Evolutionary conservation across 2,888 invertebrate species (phyloP).

Genomic region (Drosophila neotestacea): DNA sequence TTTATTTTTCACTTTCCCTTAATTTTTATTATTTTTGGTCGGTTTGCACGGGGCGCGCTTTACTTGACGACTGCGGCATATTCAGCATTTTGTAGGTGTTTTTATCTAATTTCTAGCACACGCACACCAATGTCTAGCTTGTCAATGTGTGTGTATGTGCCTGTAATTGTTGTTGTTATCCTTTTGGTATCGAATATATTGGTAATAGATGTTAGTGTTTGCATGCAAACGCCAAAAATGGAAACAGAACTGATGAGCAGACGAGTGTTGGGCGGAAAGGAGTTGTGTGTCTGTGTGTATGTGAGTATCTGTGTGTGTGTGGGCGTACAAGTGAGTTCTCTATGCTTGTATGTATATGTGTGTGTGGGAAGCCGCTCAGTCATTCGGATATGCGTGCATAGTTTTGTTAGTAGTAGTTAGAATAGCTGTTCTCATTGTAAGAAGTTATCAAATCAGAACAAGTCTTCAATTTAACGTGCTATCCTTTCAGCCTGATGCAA

Average conservation of each 20-base stretch:
- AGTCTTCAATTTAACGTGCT: conserved; percentile 13
- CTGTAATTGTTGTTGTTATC: conserved; percentile 59
- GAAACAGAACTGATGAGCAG: conserved; percentile 49
- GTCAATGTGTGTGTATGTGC: conserved; percentile 28
- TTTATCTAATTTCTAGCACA: conserved; percentile 81
- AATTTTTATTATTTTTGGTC: conserved; percentile 26
- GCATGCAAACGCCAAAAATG: conserved; percentile 78
- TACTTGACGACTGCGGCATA: conserved; percentile 80
- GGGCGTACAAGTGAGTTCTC: conserved; percentile 18
- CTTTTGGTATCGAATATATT: conserved; percentile 75
- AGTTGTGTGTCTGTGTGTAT: conserved; percentile 8
- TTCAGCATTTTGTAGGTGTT: conserved; percentile 79
- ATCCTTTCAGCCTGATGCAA: conserved; percentile 14
- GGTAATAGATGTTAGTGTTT: conserved; percentile 74
- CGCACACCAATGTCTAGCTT: conserved; percentile 54
- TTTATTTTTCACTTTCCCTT: conserved; percentile 11
- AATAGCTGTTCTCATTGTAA: conserved; percentile 9
- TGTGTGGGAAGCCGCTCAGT: neutral
- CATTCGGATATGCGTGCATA: conserved; percentile 44
- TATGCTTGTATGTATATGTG: conserved; percentile 4
- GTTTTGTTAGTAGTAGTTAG: conserved; percentile 28
- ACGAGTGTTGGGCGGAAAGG: conserved; percentile 19
- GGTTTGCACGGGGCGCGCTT: conserved; percentile 76
- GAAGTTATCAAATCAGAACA: conserved; percentile 22
- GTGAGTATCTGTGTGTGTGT: conserved; percentile 16